Conservation (phyloP, 2,888 invertebrate species). For the Halictus quadricinctus region DNA sequence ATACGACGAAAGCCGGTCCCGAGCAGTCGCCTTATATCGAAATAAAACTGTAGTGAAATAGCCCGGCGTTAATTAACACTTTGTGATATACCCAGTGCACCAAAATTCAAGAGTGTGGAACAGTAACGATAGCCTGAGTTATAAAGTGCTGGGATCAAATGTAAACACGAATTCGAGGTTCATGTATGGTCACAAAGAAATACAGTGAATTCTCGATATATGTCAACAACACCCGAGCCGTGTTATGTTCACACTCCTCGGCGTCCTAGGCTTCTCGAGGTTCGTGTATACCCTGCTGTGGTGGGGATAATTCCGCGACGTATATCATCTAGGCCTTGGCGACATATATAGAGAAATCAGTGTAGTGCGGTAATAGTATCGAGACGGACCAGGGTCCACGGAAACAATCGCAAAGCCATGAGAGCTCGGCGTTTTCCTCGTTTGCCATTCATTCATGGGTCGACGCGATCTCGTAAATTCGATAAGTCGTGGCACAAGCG, state of each 20-base stretch:
- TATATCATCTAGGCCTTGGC: no score
- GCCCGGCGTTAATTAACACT: background rate
- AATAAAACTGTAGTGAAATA: no score
- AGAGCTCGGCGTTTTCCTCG: conserved; percentile 10
- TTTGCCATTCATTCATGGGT: conserved; percentile 30
- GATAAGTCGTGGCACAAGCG: conserved; percentile 33
- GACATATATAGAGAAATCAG: no score
- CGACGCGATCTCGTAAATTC: conserved; percentile 33
- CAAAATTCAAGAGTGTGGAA: background rate
- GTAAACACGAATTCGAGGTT: background rate
- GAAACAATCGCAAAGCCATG: conserved; percentile 1
- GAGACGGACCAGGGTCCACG: background rate
- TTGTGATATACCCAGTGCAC: background rate
- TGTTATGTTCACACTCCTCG: no score
- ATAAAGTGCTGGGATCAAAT: background rate
- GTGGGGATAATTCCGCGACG: no score
- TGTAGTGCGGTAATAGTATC: background rate
- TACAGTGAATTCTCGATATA: background rate
- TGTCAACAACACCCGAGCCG: no score
- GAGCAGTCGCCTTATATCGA: no score
- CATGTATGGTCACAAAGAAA: background rate
- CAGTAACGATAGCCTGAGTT: background rate
- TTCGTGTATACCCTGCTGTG: no score
- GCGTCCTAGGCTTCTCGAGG: no score
- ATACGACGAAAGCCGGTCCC: no score